Percentiles rank a stretch among this genome's conserved stretches.
phyloP scores from a whole-genome alignment of 1,140 invertebrate genomes.

The Ceratina calcarata region DNA sequence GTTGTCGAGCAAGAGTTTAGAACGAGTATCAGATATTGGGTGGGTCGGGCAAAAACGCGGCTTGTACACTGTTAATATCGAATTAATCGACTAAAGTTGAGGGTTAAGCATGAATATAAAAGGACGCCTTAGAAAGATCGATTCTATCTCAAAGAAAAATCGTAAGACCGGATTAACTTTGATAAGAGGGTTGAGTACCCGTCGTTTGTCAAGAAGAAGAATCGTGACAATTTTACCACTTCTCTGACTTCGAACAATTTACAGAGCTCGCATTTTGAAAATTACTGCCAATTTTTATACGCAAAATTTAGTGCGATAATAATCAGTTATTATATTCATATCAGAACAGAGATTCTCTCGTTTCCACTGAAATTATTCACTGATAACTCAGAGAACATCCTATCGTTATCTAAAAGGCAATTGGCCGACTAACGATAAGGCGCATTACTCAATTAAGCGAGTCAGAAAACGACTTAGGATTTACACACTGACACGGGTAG shows the following conservation, averaged over 20 bases:
- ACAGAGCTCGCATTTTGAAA: too few relatives aligned
- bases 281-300: too few relatives aligned
- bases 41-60: not conserved
- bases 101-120: not conserved
- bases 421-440: not conserved
- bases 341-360: too few relatives aligned
- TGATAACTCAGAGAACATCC: too few relatives aligned
- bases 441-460: constrained; percentile 30
- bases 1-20: constrained; percentile 22
- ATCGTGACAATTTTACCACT: constrained; percentile 38
- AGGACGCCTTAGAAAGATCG: not conserved
- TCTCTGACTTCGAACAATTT: too few relatives aligned
- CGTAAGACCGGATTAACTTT: constrained; percentile 16
- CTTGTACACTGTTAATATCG: constrained; percentile 31
- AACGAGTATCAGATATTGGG: constrained; percentile 22
- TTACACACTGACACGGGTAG: not conserved
- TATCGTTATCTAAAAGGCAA: too few relatives aligned
- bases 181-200: constrained; percentile 16
- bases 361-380: too few relatives aligned
- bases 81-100: constrained; percentile 4
- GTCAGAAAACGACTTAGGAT: constrained; percentile 42
- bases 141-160: not conserved
- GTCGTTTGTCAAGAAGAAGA: constrained; percentile 34
- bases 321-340: too few relatives aligned
- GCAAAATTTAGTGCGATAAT: too few relatives aligned